Evolutionary conservation across 2,888 invertebrate genomes (phyloP), one percentile per base, ranked within the genome.

Genomic region (Sialis lutaria): DNA sequence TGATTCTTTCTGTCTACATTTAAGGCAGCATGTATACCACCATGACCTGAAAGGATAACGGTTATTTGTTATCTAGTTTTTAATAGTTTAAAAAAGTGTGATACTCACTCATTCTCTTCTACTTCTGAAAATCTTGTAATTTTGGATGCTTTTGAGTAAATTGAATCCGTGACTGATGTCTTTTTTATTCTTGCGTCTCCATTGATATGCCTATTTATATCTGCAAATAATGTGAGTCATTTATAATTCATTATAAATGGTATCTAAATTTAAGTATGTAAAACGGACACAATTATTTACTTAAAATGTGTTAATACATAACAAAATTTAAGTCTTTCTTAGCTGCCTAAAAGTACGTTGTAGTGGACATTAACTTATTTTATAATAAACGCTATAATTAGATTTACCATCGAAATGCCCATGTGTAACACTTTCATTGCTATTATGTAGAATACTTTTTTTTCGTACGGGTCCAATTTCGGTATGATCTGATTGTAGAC

Each of bases 11-110:
- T 77, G 73, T 55, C 82, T 75, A 65, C 87, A 88, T 67, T 83
- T 80, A 47, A 80, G 67, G 61, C 88, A 89, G 62, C 86, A 81
- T 49, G 79, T 69, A 65, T 79, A 86, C 73, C 87, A 79, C 86
- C 88, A 88, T 49, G 88, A 87, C 57, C 82, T 83, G 63, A 9
- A 67, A 67, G 51, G 42, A n/a, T 12, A 8, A 12, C n/a, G n/a
- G 8, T 40, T 40, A 2, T 13, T 13, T n/a, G 10, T 40, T 12
- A n/a, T 40, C 8, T 40, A 8, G 9, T 40, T 40, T 9, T 10
- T 40, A 10, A 40, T 10, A 3, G n/a, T 9, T 30, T 22, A n/a
- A 3, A 12, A 34, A 33, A 8, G n/a, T 12, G n/a, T n/a, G n/a
- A n/a, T 8, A 48, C 48, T 48, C 41, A 51, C 51, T 48, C 48